Conservation (phyloP, 1,140 invertebrate species). For the Saccostrea glomerata region DNA sequence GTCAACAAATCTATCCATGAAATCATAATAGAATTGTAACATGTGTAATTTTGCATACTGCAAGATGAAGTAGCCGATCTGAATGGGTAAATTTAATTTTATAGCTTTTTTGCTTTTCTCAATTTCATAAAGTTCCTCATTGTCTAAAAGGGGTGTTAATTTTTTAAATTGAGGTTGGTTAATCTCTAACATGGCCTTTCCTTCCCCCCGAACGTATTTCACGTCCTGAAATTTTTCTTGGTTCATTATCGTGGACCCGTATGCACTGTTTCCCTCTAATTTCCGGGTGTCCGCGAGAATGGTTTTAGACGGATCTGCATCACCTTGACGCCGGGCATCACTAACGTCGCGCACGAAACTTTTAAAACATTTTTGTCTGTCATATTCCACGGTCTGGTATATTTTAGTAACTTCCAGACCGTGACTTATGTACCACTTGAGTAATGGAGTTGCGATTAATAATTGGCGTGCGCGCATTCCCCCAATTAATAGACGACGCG, state of each 20-base stretch:
- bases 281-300: constrained; percentile 63
- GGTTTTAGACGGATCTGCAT: constrained; percentile 43
- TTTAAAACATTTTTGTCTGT: constrained; percentile 43
- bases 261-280: constrained; percentile 54
- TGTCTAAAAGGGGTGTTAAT: constrained; percentile 1
- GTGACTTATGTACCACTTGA: constrained; percentile 61
- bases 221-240: constrained; percentile 27
- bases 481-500: constrained; percentile 50
- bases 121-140: constrained; percentile 42
- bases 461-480: constrained; percentile 54
- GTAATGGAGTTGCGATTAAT: constrained; percentile 55
- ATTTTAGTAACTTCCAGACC: constrained; percentile 52
- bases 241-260: constrained; percentile 43
- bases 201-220: constrained; percentile 39
- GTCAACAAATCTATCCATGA: constrained; percentile 56
- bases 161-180: constrained; percentile 44
- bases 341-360: constrained; percentile 55
- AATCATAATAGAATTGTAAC: constrained; percentile 65
- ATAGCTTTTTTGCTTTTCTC: constrained; percentile 31
- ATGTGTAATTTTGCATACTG: constrained; percentile 64
- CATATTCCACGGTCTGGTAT: constrained; percentile 59
- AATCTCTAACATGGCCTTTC: background rate
- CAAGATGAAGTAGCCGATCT: constrained; percentile 62
- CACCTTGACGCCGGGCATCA: constrained; percentile 54
- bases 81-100: constrained; percentile 33